Base-by-base conservation (phyloP, 1,140 invertebrate species). In the Drosophila pseudoobscura region DNA sequence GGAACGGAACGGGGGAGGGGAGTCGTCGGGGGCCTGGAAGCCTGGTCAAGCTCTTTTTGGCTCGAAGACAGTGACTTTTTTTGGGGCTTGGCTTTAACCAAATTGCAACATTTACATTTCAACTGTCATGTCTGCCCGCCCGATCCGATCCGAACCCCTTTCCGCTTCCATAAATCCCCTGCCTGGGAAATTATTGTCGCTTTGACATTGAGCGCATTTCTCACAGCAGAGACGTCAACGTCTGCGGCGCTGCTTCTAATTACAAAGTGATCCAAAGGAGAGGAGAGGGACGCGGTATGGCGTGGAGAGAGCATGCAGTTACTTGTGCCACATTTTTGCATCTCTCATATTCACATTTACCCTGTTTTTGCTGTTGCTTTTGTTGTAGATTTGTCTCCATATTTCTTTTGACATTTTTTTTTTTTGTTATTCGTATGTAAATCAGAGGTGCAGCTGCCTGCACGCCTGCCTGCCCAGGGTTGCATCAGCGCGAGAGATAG, bases 121-220 rank as follows among this genome's bases (percentile, higher is more conserved):
- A 47, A 11, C 41, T 29, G 64, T 60, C 24, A 13, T 13, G 35
- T 39, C 35, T 39, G 11, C 35, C 3, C 11, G 11, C 11, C 5
- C 35, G 35, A 5, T 13, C 3, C 11, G 35, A 13, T 13, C 11
- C 35, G 35, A 39, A 13, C 35, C 35, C 11, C 35, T 39, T 39
- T 39, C 11, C 11, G 71, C 45, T 62, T 61, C 63, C 64, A 80
- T 65, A 78, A 68, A 78, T 68, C 75, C 66, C 61, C 77, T 65
- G 77, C 82, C 72, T 80, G 74, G 68, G 82, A 87, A 85, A 85
- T 87, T 85, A 85, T 87, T 85, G 83, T 82, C 70, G 78, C 83
- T 75, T 74, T 85, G 82, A 85, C 82, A 85, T 85, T 85, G 82
- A 87, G 57, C 54, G 70, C 57, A 77, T 74, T 60, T 65, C 59